A percentile compares a stretch with the other conserved stretches of the same genome.
Evolutionary conservation across 2,888 invertebrate species (phyloP).

Genomic region (Stenotaenia linearis): DNA sequence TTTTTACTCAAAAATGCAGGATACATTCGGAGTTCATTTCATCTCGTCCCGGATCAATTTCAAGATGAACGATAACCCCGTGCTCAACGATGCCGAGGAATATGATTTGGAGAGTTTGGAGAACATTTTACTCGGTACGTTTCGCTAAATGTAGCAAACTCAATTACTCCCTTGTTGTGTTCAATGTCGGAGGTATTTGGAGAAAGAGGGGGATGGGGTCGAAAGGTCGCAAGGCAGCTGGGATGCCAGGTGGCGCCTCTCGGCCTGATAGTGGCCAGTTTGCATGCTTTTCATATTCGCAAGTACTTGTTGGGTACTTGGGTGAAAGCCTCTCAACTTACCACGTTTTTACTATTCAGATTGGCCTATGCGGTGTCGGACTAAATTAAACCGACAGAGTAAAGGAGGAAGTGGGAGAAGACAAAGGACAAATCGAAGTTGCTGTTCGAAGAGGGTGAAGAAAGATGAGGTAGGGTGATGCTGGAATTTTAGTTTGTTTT

Average conservation of each 20-base stretch:
- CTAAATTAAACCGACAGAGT: not conserved
- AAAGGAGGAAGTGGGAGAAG: not conserved
- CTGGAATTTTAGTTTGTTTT: too few relatives aligned
- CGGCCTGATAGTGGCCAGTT: not conserved
- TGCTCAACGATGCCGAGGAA: slow-evolving; percentile 30
- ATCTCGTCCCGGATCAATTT: not conserved
- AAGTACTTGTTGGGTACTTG: not conserved
- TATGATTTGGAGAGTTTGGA: slow-evolving; percentile 32
- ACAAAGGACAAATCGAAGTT: not conserved
- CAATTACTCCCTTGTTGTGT: not conserved
- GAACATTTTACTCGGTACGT: slow-evolving; percentile 27
- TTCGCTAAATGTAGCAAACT: not conserved
- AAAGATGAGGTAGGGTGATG: not conserved
- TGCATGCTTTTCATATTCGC: not conserved
- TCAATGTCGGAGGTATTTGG: not conserved
- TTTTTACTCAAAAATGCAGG: not conserved
- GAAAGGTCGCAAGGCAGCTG: slow-evolving; percentile 11
- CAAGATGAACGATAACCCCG: not conserved
- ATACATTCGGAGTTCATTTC: not conserved
- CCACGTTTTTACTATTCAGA: not conserved
- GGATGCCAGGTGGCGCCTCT: slow-evolving; percentile 9
- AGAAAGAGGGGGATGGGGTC: not conserved
- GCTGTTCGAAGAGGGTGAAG: not conserved
- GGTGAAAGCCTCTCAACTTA: not conserved
- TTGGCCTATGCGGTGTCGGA: slow-evolving; percentile 29